Conservation (phyloP, 2,113 vertebrate genomes). For the Phalacrocorax pelagicus region DNA sequence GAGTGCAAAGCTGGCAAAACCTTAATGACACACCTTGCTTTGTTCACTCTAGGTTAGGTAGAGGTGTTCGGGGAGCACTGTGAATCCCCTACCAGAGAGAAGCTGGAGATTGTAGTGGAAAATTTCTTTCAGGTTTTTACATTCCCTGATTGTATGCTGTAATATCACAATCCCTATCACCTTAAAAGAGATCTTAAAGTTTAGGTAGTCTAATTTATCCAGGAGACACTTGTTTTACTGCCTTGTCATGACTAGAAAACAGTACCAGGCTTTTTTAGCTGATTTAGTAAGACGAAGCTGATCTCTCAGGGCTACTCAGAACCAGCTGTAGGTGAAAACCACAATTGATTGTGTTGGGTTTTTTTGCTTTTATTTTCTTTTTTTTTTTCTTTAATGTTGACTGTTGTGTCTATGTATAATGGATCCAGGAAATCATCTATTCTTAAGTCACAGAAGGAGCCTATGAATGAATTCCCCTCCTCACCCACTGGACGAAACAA, state of each 20-base stretch:
- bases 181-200: neutral
- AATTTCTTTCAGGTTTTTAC: neutral
- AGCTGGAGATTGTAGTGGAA: neutral
- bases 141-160: neutral
- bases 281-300: neutral
- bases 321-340: neutral
- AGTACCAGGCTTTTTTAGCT: neutral
- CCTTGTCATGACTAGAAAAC: neutral
- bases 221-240: neutral
- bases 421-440: neutral
- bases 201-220: neutral
- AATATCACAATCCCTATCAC: neutral
- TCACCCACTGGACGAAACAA: neutral
- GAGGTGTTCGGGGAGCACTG: neutral
- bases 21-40: neutral
- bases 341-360: rapidly evolving
- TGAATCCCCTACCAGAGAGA: neutral
- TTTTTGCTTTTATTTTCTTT: neutral
- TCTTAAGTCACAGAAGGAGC: neutral
- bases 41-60: neutral
- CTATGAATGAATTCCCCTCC: neutral
- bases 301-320: neutral
- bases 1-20: neutral
- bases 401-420: neutral
- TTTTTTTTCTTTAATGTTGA: neutral